Evolutionary conservation across 2,888 invertebrate genomes (phyloP), one percentile per base, ranked within the genome.

Genomic region (Amphimallon solstitiale): DNA sequence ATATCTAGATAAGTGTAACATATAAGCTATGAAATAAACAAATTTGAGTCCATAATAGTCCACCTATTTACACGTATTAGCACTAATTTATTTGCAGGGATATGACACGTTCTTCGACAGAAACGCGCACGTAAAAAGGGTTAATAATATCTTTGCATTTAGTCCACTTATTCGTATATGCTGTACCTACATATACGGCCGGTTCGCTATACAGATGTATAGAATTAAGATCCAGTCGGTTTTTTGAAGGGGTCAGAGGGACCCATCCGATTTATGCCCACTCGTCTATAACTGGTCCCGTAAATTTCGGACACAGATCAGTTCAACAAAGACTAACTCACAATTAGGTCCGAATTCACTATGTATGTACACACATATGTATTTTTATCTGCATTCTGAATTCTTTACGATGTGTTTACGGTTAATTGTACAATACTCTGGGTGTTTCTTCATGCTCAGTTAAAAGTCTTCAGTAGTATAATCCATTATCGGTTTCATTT

Each of bases 271-370:
- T 71, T 70, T 72, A 67, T 69, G 68, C 69, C 67, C 70, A 67
- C 64, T 69, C 56, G 62, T 66, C 38, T 67, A 59, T 60, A 68
- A 61, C 66, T 64, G 51, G 56, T 59, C 43, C 56, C 56, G 56
- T 59, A 66, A 66, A 70, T 72, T 65, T 72, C 72, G 72, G 72
- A 70, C 70, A 59, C 43, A 59, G 43, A 69, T 65, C 70, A 71
- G 73, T 72, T 67, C 69, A 70, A 68, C 70, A 73, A 71, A 70
- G 69, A 69, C 69, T 71, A 70, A 72, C 70, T 68, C 65, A 68
- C 68, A 71, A 73, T 71, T 68, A 66, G 68, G 68, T 69, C 67
- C 66, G 65, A 63, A 68, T 69, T 59, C 65, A 71, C 65, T 69
- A 69, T 70, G 66, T 68, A 70, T 68, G 65, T 66, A 65, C 65